Evolutionary conservation across 2,113 vertebrate species (phyloP).

Genomic region (Ramphastos sulfuratus): DNA sequence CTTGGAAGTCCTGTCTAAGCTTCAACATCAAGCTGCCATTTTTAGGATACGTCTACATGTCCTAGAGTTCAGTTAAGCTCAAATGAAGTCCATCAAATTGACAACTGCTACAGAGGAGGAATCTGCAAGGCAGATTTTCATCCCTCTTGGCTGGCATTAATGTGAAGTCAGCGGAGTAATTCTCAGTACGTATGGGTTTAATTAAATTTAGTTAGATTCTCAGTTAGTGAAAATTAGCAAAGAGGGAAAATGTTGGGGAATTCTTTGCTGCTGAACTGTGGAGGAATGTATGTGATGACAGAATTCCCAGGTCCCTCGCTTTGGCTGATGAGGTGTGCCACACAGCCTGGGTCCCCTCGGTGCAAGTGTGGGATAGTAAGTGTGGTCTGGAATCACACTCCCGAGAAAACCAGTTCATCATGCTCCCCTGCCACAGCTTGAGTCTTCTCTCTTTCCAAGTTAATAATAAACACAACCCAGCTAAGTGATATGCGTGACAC

Average conservation of each 20-base stretch:
- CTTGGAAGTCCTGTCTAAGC: background rate
- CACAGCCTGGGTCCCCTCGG: background rate
- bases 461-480: slow-evolving; percentile 48
- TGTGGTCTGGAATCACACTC: background rate
- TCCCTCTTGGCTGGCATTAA: background rate
- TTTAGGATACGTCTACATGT: background rate
- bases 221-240: background rate
- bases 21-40: background rate
- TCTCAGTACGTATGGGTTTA: background rate
- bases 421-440: accelerated
- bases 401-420: background rate
- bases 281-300: background rate
- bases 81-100: background rate
- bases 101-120: background rate
- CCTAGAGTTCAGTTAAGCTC: background rate
- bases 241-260: background rate
- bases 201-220: background rate
- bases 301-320: background rate
- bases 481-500: slow-evolving; percentile 36
- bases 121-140: background rate
- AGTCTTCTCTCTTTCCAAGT: slow-evolving; percentile 4
- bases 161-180: background rate
- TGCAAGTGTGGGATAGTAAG: background rate
- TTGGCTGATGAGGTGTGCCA: background rate
- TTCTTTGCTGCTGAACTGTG: slow-evolving; percentile 24